phyloP scores from a whole-genome alignment of 1,140 invertebrate species.

The Rhynchophorus ferrugineus region DNA sequence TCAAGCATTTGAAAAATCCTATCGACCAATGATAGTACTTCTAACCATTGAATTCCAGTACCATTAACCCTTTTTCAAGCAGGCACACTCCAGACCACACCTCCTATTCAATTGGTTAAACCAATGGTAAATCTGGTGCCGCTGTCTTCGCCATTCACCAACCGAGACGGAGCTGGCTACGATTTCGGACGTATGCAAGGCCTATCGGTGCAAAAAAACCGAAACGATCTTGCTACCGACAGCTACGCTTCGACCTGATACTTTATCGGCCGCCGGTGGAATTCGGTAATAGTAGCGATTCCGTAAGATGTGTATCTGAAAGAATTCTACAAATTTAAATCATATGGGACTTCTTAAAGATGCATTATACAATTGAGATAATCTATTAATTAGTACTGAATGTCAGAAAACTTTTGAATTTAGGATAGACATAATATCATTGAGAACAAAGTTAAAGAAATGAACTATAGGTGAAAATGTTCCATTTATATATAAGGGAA shows the following conservation, averaged over 20 bases:
- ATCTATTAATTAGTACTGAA: too few species aligned
- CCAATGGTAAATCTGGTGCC: slow-evolving; percentile 12
- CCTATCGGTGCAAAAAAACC: not conserved
- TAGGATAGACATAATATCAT: too few species aligned
- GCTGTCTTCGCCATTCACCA: slow-evolving; percentile 11
- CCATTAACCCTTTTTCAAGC: not conserved
- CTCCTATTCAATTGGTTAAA: slow-evolving; percentile 16
- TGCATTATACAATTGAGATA: too few species aligned
- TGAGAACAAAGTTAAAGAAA: too few species aligned
- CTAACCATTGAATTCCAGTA: not conserved
- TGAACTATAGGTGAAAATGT: too few species aligned
- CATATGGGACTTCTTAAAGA: too few species aligned
- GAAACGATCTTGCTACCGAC: not conserved
- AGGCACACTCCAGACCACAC: slow-evolving; percentile 9
- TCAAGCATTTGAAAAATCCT: too few species aligned
- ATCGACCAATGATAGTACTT: not conserved
- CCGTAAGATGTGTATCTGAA: not conserved
- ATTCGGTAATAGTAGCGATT: not conserved
- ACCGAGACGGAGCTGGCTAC: not conserved
- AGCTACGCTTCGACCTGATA: not conserved
- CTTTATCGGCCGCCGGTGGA: not conserved
- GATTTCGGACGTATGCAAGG: not conserved
- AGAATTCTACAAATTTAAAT: too few species aligned
- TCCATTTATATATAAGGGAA: too few species aligned
- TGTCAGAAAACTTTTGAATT: too few species aligned